Percentiles rank a stretch among this genome's conserved stretches.
Conservation (phyloP, 2,797 vertebrate species). For the Eupleurogrammus muticus region DNA sequence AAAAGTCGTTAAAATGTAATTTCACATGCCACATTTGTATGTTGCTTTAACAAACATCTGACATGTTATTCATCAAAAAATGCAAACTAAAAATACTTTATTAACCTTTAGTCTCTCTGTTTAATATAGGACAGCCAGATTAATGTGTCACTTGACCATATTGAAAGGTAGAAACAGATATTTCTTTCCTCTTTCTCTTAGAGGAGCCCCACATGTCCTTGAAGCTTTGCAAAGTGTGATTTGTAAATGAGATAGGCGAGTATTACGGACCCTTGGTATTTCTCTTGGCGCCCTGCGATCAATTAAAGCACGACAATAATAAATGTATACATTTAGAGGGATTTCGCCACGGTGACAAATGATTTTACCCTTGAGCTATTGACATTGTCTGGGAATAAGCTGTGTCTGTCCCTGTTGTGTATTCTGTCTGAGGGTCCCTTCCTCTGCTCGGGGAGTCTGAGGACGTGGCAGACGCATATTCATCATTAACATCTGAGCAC, state of each 20-base stretch:
- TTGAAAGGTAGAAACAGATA: slow-evolving; percentile 46
- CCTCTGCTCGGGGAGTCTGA: slow-evolving; percentile 81
- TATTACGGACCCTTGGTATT: slow-evolving; percentile 85
- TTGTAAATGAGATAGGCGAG: slow-evolving; percentile 85
- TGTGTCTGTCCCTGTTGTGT: slow-evolving; percentile 83
- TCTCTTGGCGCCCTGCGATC: slow-evolving; percentile 81
- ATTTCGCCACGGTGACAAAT: slow-evolving; percentile 84
- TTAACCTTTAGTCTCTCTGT: slow-evolving; percentile 8
- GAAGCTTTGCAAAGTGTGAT: slow-evolving; percentile 79
- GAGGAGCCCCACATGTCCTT: slow-evolving; percentile 78
- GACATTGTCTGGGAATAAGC: slow-evolving; percentile 86
- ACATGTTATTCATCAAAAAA: not conserved
- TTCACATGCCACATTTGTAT: not conserved
- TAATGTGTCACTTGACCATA: slow-evolving; percentile 56
- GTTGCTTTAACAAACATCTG: not conserved
- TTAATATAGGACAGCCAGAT: slow-evolving; percentile 40
- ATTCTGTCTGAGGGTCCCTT: slow-evolving; percentile 82
- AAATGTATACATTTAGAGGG: slow-evolving; percentile 88
- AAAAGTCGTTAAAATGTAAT: not conserved
- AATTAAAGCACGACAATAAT: slow-evolving; percentile 88
- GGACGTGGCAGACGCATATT: slow-evolving; percentile 78
- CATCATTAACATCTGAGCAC: slow-evolving; percentile 79
- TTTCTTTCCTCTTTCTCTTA: slow-evolving; percentile 60
- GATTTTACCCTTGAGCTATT: slow-evolving; percentile 89
- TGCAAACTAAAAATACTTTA: not conserved